These are phyloP conservation scores for Pitta sordida DNA, from an alignment of 2,113 vertebrate genomes.

Conservation along the genomic window DNA sequence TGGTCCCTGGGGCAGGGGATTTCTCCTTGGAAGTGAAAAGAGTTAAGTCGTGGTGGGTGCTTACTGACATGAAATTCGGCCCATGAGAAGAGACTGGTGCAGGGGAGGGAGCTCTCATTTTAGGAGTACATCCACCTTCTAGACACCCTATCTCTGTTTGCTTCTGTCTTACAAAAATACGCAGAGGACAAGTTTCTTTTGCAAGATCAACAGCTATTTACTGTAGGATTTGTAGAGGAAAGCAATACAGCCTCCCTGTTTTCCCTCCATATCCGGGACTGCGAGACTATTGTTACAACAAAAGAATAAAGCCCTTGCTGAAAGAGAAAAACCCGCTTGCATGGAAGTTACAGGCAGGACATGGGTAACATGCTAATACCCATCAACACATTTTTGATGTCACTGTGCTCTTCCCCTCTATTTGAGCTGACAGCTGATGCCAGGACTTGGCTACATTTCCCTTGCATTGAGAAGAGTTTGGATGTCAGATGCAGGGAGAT, in stretches of 20 bases:
- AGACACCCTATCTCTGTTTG: not conserved
- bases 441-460: constrained; percentile 17
- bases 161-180: not conserved
- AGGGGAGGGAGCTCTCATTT: not conserved
- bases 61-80: constrained; percentile 1
- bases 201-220: not conserved
- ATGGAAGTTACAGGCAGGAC: constrained; percentile 30
- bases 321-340: not conserved
- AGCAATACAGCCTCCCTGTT: not conserved
- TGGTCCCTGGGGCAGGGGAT: not conserved
- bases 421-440: constrained; percentile 62
- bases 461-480: constrained; percentile 22
- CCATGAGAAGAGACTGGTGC: not conserved
- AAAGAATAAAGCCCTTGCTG: not conserved
- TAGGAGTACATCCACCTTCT: not conserved
- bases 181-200: not conserved
- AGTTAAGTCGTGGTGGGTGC: not conserved
- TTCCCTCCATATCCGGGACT: not conserved
- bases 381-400: constrained; percentile 31
- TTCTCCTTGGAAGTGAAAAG: constrained; percentile 19
- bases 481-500: constrained; percentile 53
- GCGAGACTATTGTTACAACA: not conserved
- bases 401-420: constrained; percentile 31
- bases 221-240: not conserved
- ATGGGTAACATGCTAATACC: constrained; percentile 38